Percentiles rank a stretch among this genome's conserved stretches.
phyloP scores from a whole-genome alignment of 2,888 invertebrate genomes.

The Drosophila mimica region DNA sequence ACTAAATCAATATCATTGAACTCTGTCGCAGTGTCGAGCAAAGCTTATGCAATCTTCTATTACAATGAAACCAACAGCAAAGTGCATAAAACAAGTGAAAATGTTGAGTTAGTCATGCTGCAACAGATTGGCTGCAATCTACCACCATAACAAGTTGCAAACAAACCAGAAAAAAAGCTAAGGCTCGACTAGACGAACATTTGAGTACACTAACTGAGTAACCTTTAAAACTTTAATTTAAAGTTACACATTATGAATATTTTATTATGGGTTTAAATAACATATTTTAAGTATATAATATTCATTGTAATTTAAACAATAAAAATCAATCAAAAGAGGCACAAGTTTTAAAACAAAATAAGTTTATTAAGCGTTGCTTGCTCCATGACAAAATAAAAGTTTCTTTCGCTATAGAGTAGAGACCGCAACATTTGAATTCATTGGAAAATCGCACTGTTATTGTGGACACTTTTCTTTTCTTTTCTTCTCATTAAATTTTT shows the following conservation, averaged over 20 bases:
- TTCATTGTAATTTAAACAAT: not conserved
- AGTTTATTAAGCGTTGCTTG: not conserved
- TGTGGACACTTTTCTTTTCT: conserved; percentile 37
- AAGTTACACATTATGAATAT: not conserved
- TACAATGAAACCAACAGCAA: conserved; percentile 31
- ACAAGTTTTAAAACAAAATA: not conserved
- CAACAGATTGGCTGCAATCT: conserved; percentile 52
- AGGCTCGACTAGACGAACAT: not conserved
- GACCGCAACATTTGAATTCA: conserved; percentile 24
- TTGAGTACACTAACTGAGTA: conserved; percentile 16
- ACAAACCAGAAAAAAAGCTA: not conserved
- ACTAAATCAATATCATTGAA: conserved; percentile 59
- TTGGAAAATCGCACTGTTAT: conserved; percentile 29
- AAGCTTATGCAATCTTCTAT: conserved; percentile 52
- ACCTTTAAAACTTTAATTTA: not conserved
- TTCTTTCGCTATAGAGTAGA: not conserved
- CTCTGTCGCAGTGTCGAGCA: conserved; percentile 16
- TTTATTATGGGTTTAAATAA: not conserved
- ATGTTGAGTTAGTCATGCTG: conserved; percentile 34
- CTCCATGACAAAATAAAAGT: not conserved
- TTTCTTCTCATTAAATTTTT: conserved; percentile 36
- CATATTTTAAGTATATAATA: not conserved
- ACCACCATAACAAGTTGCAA: conserved; percentile 45
- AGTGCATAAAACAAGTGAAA: conserved; percentile 29
- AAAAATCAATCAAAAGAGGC: not conserved